These are phyloP conservation scores for Corythoichthys intestinalis DNA, from an alignment of 2,113 vertebrate species.

Conservation along the genomic window DNA sequence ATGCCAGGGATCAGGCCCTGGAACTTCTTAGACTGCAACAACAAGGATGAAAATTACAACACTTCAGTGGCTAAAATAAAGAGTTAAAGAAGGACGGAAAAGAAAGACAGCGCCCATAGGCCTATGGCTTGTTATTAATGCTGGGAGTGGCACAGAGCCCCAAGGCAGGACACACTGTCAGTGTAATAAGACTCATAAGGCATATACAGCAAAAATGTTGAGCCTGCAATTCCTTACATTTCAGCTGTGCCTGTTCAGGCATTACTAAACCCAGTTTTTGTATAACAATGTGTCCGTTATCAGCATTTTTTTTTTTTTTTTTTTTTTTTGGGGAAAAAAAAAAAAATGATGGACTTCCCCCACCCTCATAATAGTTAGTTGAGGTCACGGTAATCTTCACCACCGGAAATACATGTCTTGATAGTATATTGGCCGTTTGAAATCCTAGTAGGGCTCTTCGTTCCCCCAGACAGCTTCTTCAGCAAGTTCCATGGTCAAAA, in stretches of 20 bases:
- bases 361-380: too few species aligned
- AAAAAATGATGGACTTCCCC: neutral
- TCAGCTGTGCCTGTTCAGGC: neutral
- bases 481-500: too few species aligned
- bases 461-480: too few species aligned
- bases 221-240: neutral
- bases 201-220: neutral
- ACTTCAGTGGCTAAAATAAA: neutral
- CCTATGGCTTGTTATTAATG: neutral
- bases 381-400: too few species aligned
- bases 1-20: slow-evolving; percentile 20
- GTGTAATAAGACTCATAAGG: slow-evolving; percentile 28
- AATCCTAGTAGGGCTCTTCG: too few species aligned
- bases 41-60: neutral
- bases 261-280: neutral
- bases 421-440: too few species aligned
- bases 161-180: neutral
- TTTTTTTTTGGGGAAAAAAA: too few species aligned
- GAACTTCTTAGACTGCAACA: neutral
- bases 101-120: neutral
- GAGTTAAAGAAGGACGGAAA: neutral
- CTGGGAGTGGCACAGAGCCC: slow-evolving; percentile 23
- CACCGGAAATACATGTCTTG: too few species aligned
- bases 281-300: neutral
- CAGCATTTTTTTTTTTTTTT: too few species aligned